Conservation (phyloP, 2,113 vertebrate species). For the Callochromis pleurospilus region DNA sequence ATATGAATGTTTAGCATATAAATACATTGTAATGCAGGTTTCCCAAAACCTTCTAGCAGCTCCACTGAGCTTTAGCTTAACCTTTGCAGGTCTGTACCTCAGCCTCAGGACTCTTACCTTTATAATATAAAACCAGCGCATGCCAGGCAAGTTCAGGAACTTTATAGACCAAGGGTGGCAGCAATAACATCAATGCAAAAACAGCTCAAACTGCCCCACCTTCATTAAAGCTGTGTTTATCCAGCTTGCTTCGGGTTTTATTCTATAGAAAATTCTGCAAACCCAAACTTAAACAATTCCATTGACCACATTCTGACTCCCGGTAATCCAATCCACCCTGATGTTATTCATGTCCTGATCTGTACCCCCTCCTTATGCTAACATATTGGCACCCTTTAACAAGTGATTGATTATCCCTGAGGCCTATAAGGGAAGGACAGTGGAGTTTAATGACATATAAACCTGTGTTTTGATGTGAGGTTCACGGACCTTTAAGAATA, state of each 20-base stretch:
- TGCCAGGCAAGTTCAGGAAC: constrained; percentile 31
- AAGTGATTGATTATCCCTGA: constrained; percentile 63
- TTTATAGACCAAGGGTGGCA: constrained; percentile 42
- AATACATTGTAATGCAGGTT: not conserved
- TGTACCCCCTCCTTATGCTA: constrained; percentile 25
- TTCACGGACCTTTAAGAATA: constrained; percentile 55
- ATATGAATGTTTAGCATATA: constrained; percentile 3
- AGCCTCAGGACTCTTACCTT: not conserved
- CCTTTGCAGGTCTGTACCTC: not conserved
- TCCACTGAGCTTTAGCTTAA: not conserved
- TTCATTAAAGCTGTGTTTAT: constrained; percentile 62
- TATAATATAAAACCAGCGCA: not conserved
- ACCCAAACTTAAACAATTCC: constrained; percentile 56
- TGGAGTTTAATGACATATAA: constrained; percentile 60
- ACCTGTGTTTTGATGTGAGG: constrained; percentile 56
- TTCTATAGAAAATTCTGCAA: constrained; percentile 48
- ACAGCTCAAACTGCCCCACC: constrained; percentile 18
- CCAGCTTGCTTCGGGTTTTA: constrained; percentile 55
- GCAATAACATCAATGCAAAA: constrained; percentile 58
- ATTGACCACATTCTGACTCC: constrained; percentile 36
- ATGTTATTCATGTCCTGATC: constrained; percentile 53
- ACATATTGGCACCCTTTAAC: constrained; percentile 65
- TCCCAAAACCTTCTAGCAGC: not conserved
- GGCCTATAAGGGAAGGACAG: constrained; percentile 20
- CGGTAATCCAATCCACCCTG: constrained; percentile 43